These are phyloP conservation scores for Poecilia velifera DNA, from an alignment of 2,797 vertebrate genomes.

Conservation along the genomic window DNA sequence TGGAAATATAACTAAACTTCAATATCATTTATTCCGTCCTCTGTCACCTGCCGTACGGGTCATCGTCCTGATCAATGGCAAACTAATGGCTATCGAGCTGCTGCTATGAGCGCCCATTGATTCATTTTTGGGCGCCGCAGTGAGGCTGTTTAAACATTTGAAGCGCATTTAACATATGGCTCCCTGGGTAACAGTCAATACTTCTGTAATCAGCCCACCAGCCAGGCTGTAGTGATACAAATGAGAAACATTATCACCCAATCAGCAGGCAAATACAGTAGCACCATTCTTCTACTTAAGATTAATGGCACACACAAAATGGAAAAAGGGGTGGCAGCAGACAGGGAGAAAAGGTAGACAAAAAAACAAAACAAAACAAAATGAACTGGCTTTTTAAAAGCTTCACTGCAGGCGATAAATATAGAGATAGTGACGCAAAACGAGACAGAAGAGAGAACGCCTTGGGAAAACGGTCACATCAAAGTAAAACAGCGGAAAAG, in stretches of 20 bases:
- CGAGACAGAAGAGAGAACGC: slow-evolving; percentile 17
- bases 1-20: slow-evolving; percentile 5
- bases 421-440: slow-evolving; percentile 25
- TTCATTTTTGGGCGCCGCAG: slow-evolving; percentile 32
- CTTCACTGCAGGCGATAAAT: slow-evolving; percentile 19
- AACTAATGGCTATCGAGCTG: slow-evolving; percentile 61
- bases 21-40: background rate
- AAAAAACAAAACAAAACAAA: background rate
- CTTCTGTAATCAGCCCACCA: slow-evolving; percentile 54
- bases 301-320: slow-evolving; percentile 29
- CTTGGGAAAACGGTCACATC: slow-evolving; percentile 27
- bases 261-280: slow-evolving; percentile 54
- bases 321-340: background rate
- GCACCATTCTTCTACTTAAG: slow-evolving; percentile 42
- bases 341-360: slow-evolving; percentile 13
- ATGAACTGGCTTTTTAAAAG: slow-evolving; percentile 15
- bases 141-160: slow-evolving; percentile 40
- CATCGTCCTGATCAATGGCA: slow-evolving; percentile 48
- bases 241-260: slow-evolving; percentile 68
- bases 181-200: slow-evolving; percentile 55
- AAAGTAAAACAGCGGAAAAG: slow-evolving; percentile 22
- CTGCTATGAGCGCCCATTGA: slow-evolving; percentile 34
- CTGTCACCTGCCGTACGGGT: slow-evolving; percentile 35
- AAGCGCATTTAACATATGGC: slow-evolving; percentile 57
- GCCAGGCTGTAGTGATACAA: slow-evolving; percentile 65